A percentile compares a stretch with the other conserved stretches of the same genome.
These are phyloP conservation scores for Orthonyx spaldingii DNA, from an alignment of 2,113 vertebrate species.

Conservation along the genomic window DNA sequence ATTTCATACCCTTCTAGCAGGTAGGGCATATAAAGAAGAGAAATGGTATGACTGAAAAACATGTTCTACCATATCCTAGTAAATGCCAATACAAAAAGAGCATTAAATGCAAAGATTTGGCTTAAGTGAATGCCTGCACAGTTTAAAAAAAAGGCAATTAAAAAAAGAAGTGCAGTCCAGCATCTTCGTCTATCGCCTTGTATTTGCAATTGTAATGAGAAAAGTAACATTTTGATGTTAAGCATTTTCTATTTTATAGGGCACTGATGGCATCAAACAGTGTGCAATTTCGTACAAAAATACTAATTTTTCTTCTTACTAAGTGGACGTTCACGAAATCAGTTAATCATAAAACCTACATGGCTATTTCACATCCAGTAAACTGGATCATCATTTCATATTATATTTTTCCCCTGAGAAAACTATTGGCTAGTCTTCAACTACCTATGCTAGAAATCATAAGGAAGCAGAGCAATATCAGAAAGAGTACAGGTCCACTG, in stretches of 20 bases:
- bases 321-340: not conserved
- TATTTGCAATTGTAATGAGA: not conserved
- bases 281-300: not conserved
- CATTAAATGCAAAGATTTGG: not conserved
- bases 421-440: not conserved
- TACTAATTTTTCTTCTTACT: not conserved
- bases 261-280: not conserved
- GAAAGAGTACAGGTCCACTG: not conserved
- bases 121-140: not conserved
- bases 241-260: not conserved
- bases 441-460: not conserved
- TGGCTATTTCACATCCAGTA: not conserved
- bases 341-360: not conserved
- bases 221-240: not conserved
- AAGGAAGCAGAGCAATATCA: not conserved
- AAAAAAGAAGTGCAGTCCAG: accelerated
- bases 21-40: not conserved
- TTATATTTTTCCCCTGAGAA: not conserved
- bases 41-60: not conserved
- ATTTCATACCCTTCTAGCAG: not conserved
- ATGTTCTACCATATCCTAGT: not conserved
- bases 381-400: not conserved
- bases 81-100: not conserved
- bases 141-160: too few species aligned
- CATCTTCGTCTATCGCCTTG: not conserved